Percentiles rank a stretch among this genome's conserved stretches.
Conservation (phyloP, 2,888 invertebrate genomes). For the Eupithecia vulgata region DNA sequence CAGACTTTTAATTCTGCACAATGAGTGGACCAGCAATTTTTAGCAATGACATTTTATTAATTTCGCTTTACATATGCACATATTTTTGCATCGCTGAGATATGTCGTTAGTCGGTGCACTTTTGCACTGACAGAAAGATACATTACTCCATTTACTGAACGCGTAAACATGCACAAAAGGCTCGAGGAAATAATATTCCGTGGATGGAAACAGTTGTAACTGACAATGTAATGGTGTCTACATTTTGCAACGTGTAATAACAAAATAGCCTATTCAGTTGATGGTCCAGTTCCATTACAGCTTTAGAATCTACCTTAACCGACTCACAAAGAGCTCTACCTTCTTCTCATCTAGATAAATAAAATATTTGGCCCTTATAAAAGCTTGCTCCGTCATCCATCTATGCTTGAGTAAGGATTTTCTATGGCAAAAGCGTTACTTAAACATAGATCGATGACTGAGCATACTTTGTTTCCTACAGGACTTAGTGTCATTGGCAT, state of each 20-base stretch:
- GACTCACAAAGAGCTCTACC: neutral
- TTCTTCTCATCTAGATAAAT: neutral
- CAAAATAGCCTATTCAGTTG: conserved; percentile 13
- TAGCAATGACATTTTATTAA: conserved; percentile 42
- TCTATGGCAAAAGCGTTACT: no score
- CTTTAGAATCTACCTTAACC: conserved; percentile 1
- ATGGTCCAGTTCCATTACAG: conserved; percentile 17
- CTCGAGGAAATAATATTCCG: conserved; percentile 28
- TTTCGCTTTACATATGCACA: conserved; percentile 59
- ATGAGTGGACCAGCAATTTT: conserved; percentile 50
- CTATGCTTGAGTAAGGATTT: no score
- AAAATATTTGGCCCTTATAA: no score
- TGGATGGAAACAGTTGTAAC: conserved; percentile 17
- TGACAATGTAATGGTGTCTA: conserved; percentile 9
- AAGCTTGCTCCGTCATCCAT: no score
- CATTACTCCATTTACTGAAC: conserved; percentile 54
- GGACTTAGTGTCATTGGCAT: neutral
- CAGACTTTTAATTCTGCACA: conserved; percentile 63
- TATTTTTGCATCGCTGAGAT: conserved; percentile 60
- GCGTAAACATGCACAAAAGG: conserved; percentile 36
- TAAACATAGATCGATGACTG: no score
- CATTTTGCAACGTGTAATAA: conserved; percentile 14
- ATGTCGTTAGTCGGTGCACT: conserved; percentile 51
- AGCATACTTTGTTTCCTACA: no score
- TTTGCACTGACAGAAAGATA: conserved; percentile 56